phyloP scores from a whole-genome alignment of 1,140 invertebrate species.

The Cataglyphis hispanica region DNA sequence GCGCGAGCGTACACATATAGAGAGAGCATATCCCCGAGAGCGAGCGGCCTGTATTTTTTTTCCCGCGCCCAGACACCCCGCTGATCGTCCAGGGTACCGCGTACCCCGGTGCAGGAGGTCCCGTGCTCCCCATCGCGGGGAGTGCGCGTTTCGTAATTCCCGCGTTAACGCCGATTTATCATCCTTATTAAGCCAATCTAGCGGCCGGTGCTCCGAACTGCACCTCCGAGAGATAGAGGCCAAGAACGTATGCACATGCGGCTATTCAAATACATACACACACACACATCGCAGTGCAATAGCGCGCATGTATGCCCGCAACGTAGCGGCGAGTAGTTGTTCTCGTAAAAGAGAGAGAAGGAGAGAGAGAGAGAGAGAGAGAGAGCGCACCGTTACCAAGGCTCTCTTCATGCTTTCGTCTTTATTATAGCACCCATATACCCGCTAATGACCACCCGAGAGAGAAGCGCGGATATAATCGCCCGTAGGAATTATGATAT shows the following conservation, averaged over 20 bases:
- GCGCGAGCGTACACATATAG: too few relatives aligned
- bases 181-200: conserved; percentile 76
- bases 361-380: conserved; percentile 13
- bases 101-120: conserved; percentile 73
- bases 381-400: conserved; percentile 41
- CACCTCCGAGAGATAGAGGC: conserved; percentile 34
- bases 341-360: conserved; percentile 6
- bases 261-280: neutral
- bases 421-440: conserved; percentile 73
- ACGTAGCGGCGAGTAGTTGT: too few relatives aligned
- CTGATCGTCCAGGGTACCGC: conserved; percentile 67
- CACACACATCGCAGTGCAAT: neutral
- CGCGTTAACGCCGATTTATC: conserved; percentile 76
- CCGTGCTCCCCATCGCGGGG: conserved; percentile 23
- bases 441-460: conserved; percentile 71
- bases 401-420: conserved; percentile 67
- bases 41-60: conserved; percentile 68
- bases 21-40: too few relatives aligned
- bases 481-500: conserved; percentile 70
- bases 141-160: conserved; percentile 67
- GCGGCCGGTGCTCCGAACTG: conserved; percentile 56
- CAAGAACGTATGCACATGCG: conserved; percentile 44
- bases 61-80: conserved; percentile 71
- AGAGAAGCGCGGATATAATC: conserved; percentile 54
- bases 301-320: neutral